A percentile compares a stretch with the other conserved stretches of the same genome.
These are phyloP conservation scores for Sphaeramia orbicularis DNA, from an alignment of 2,797 vertebrate genomes.

Conservation along the genomic window DNA sequence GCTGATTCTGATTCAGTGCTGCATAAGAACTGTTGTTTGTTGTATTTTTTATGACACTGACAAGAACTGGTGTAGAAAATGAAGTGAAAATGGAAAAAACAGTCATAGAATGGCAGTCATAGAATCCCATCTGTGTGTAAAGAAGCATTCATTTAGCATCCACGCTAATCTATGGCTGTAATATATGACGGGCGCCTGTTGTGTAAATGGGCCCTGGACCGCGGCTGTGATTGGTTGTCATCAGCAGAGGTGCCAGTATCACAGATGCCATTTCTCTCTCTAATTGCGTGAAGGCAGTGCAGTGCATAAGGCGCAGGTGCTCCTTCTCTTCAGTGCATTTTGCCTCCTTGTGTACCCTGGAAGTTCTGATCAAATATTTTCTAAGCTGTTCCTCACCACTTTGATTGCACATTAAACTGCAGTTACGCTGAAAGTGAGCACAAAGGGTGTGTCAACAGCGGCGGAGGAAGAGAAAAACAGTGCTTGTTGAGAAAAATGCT, in stretches of 20 bases:
- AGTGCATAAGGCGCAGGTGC: conserved; percentile 47
- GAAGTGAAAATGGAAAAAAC: too few relatives aligned
- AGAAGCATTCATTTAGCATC: conserved; percentile 43
- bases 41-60: conserved; percentile 14
- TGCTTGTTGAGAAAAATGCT: conserved; percentile 39
- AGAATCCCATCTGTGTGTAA: conserved; percentile 42
- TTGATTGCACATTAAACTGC: conserved; percentile 41
- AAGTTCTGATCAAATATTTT: conserved; percentile 49
- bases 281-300: conserved; percentile 56
- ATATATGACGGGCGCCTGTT: conserved; percentile 37
- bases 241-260: conserved; percentile 62
- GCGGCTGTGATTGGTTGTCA: conserved; percentile 53
- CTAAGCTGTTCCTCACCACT: conserved; percentile 12
- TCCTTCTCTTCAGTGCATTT: conserved; percentile 35
- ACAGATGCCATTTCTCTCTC: conserved; percentile 63
- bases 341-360: conserved; percentile 28
- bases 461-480: conserved; percentile 27
- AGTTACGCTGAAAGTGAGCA: conserved; percentile 22
- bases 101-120: conserved; percentile 6
- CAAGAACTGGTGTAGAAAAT: conserved; percentile 19
- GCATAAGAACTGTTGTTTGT: conserved; percentile 8
- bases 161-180: conserved; percentile 42
- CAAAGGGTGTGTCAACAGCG: conserved; percentile 21
- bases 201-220: conserved; percentile 56
- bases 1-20: conserved; percentile 14